These are phyloP conservation scores for Danaus plexippus DNA, from an alignment of 1,140 invertebrate species.

Conservation along the genomic window DNA sequence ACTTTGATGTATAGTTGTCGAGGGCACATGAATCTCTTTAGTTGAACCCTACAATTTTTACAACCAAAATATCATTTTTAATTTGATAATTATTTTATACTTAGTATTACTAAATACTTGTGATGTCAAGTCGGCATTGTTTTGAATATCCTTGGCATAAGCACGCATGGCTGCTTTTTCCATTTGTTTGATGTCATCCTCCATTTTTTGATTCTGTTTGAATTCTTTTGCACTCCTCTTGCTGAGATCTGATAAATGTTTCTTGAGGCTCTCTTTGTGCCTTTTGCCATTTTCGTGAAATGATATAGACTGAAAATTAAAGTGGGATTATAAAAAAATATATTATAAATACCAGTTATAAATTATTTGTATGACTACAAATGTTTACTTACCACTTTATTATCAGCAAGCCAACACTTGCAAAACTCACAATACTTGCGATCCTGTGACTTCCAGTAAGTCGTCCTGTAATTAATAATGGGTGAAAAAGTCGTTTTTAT, in stretches of 20 bases:
- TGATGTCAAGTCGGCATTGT: constrained; percentile 81
- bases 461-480: no score
- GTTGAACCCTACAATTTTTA: neutral
- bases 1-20: no score
- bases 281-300: constrained; percentile 95
- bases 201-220: constrained; percentile 82
- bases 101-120: constrained; percentile 42
- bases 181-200: constrained; percentile 89
- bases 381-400: constrained; percentile 85
- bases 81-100: constrained; percentile 1
- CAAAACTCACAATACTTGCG: constrained; percentile 66
- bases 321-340: neutral
- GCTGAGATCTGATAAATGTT: constrained; percentile 87
- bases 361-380: no score
- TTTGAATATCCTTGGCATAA: constrained; percentile 84
- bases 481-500: no score
- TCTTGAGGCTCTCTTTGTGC: constrained; percentile 95
- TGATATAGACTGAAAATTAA: constrained; percentile 83
- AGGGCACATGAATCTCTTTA: no score
- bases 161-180: constrained; percentile 89
- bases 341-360: no score
- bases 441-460: no score
- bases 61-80: constrained; percentile 1
- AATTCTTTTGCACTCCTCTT: constrained; percentile 86
- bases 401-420: constrained; percentile 98